These are phyloP conservation scores for Dicentrarchus labrax DNA, from an alignment of 2,113 vertebrate genomes.

Conservation along the genomic window DNA sequence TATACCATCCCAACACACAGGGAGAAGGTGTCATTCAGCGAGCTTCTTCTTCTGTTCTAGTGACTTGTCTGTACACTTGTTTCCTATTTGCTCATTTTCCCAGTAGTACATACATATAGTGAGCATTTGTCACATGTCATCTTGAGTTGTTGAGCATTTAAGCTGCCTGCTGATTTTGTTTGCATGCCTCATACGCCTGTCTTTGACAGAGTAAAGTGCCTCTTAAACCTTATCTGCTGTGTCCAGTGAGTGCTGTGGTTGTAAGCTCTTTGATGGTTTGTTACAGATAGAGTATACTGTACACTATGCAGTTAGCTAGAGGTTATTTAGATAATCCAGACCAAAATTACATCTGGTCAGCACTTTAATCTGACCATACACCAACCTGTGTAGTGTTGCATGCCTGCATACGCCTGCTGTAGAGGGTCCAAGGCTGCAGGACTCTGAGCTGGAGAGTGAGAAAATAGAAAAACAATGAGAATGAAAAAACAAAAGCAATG, in stretches of 20 bases:
- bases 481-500: neutral
- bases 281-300: neutral
- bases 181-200: neutral
- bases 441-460: slow-evolving; percentile 86
- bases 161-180: neutral
- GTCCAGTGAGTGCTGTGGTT: neutral
- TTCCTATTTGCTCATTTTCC: neutral
- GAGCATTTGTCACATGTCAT: neutral
- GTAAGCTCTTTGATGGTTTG: neutral
- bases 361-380: slow-evolving; percentile 7
- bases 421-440: slow-evolving; percentile 89
- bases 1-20: neutral
- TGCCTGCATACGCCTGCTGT: slow-evolving; percentile 91
- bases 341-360: neutral
- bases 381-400: slow-evolving; percentile 91
- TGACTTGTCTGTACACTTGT: slow-evolving; percentile 7
- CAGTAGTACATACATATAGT: neutral
- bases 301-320: neutral
- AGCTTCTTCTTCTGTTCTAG: neutral
- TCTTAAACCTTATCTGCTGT: neutral
- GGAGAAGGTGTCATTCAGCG: neutral
- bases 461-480: neutral
- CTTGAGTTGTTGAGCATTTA: neutral
- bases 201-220: neutral
- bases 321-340: neutral